These are phyloP conservation scores for Apamea monoglypha DNA, from an alignment of 2,888 invertebrate species.

Conservation along the genomic window DNA sequence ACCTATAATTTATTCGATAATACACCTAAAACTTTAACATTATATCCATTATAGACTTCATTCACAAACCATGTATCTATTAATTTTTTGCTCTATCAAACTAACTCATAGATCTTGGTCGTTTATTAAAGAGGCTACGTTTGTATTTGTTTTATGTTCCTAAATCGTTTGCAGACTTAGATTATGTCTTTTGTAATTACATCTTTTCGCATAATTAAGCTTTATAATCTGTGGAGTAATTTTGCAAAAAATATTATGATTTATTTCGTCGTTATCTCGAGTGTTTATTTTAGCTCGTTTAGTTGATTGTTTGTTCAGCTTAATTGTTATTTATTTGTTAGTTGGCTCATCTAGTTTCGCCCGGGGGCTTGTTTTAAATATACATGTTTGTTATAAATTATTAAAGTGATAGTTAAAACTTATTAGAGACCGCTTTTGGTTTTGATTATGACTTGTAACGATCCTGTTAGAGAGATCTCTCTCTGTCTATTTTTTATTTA, in stretches of 20 bases:
- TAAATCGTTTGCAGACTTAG: conserved; percentile 39
- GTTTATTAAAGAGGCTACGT: conserved; percentile 16
- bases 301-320: conserved; percentile 48
- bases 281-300: conserved; percentile 45
- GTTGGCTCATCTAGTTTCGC: conserved; percentile 38
- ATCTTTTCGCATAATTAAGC: conserved; percentile 41
- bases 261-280: conserved; percentile 31
- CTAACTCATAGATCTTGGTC: conserved; percentile 8
- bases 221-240: conserved; percentile 34
- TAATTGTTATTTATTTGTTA: conserved; percentile 60
- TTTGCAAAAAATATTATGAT: conserved; percentile 56
- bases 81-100: conserved; percentile 43
- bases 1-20: conserved; percentile 52
- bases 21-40: conserved; percentile 26
- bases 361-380: conserved; percentile 47
- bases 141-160: conserved; percentile 45
- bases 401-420: conserved; percentile 10
- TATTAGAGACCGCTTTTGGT: conserved; percentile 10
- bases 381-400: conserved; percentile 28
- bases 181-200: conserved; percentile 49
- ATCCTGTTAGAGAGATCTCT: background rate
- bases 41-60: conserved; percentile 29
- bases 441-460: conserved; percentile 34
- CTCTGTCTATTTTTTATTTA: background rate
- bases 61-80: conserved; percentile 49